Evolutionary conservation across 2,888 invertebrate genomes (phyloP), one percentile per base, ranked within the genome.

Genomic region (Lumbricus terrestris): DNA sequence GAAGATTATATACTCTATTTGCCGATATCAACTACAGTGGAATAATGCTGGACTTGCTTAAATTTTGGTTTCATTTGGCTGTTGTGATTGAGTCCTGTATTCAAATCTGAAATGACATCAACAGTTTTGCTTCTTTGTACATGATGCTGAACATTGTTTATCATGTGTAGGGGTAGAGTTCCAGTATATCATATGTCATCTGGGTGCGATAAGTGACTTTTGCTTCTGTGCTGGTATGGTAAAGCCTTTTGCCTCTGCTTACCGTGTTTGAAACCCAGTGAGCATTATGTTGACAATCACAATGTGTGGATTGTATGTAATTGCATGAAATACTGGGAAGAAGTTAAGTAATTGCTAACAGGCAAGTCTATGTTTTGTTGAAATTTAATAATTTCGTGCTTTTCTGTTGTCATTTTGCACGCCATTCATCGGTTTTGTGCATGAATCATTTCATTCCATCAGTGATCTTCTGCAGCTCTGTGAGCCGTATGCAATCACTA

Each of bases 1-100:
- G 69, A 69, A 69, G n/a, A n/a, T 69, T 69, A n/a, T n/a, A 69
- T 69, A n/a, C 69, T 69, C 69, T n/a, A 69, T n/a, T n/a, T 69
- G 11, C 69, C 29, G 69, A 69, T 69, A 69, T 69, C 69, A 69
- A n/a, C 69, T 16, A n/a, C 69, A 69, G 29, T 69, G 69, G 69
- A 69, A 69, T 69, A 69, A 69, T 69, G n/a, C 69, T 69, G 69
- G n/a, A n/a, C n/a, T 69, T 69, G n/a, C n/a, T 69, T n/a, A 69
- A 69, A 69, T 69, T 69, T n/a, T 69, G n/a, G 69, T 69, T 69
- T 69, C 8, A 23, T 47, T 54, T 54, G 54, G 54, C 23, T 54
- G 23, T 29, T 54, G 6, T 23, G n/a, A n/a, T n/a, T 69, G 47
- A 23, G 47, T 23, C 23, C 2, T 47, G 47, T 47, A 23, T 69